phyloP scores from a whole-genome alignment of 2,113 vertebrate genomes.

The Helogale parvula region DNA sequence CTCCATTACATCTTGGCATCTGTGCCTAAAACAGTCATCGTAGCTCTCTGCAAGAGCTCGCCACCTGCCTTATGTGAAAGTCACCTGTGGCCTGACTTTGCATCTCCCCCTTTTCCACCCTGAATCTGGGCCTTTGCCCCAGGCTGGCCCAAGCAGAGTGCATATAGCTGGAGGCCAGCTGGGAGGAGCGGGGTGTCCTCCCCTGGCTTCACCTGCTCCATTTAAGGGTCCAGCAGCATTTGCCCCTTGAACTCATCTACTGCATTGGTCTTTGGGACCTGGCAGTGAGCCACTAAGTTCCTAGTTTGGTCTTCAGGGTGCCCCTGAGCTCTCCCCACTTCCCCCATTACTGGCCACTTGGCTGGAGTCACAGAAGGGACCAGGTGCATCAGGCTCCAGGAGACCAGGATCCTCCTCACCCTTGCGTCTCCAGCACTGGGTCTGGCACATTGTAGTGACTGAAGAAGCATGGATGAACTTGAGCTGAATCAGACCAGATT shows the following conservation, averaged over 20 bases:
- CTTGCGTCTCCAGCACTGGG: not conserved
- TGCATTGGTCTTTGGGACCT: not conserved
- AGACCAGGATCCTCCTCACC: not conserved
- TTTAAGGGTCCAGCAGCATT: accelerated
- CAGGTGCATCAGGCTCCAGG: accelerated
- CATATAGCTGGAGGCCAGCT: not conserved
- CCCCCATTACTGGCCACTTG: not conserved
- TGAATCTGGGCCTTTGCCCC: not conserved
- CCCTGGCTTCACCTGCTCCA: not conserved
- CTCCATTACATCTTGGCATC: not conserved
- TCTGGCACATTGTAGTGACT: not conserved
- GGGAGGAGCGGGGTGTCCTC: not conserved
- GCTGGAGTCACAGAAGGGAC: not conserved
- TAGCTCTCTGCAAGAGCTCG: not conserved
- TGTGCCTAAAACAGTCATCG: not conserved
- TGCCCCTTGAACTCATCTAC: not conserved
- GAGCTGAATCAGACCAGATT: accelerated
- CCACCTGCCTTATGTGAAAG: not conserved
- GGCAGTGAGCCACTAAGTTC: not conserved
- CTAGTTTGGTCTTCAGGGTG: not conserved
- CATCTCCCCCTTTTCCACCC: accelerated
- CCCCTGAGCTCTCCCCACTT: not conserved
- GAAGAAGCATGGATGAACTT: not conserved
- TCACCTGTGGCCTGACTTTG: not conserved
- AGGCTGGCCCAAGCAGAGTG: not conserved